These are phyloP conservation scores for Mallotus villosus DNA, from an alignment of 2,797 vertebrate species.

Conservation along the genomic window DNA sequence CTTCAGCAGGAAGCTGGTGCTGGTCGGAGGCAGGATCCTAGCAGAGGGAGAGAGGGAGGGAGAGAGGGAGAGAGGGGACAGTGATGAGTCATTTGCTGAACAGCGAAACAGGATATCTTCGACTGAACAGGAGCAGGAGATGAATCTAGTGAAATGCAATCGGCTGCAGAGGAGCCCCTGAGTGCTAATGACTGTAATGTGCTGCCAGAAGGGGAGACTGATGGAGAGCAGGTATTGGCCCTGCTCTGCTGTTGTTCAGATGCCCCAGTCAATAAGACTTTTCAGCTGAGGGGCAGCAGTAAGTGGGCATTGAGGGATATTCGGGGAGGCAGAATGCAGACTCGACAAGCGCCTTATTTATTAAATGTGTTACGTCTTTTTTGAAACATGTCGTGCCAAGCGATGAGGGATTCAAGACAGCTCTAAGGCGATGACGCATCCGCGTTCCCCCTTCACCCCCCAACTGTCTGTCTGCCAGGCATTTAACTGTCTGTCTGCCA, in stretches of 20 bases:
- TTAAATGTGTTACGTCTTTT: background rate
- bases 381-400: slow-evolving; percentile 7
- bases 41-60: slow-evolving; percentile 2
- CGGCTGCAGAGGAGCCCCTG: slow-evolving; percentile 67
- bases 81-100: slow-evolving; percentile 15
- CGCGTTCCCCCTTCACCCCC: too few relatives aligned
- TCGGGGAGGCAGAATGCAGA: slow-evolving; percentile 41
- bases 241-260: slow-evolving; percentile 21
- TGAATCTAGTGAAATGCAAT: slow-evolving; percentile 70
- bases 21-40: slow-evolving; percentile 87
- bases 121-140: slow-evolving; percentile 25
- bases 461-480: background rate
- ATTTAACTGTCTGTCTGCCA: too few relatives aligned
- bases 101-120: slow-evolving; percentile 14
- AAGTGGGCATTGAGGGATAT: slow-evolving; percentile 32
- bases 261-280: slow-evolving; percentile 18
- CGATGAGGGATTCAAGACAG: slow-evolving; percentile 1
- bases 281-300: slow-evolving; percentile 15
- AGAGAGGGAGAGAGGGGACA: background rate
- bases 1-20: slow-evolving; percentile 84
- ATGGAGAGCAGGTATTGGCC: slow-evolving; percentile 69
- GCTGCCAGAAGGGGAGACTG: slow-evolving; percentile 66
- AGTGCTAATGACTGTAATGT: slow-evolving; percentile 72
- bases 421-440: background rate
- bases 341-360: background rate